A percentile compares a stretch with the other conserved stretches of the same genome.
phyloP scores from a whole-genome alignment of 2,113 vertebrate species.

The human region GRCh38 chr13:78055501-78056000 shows the following conservation, averaged over 20 bases:
- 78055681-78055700: background rate
- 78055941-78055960: background rate
- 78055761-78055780: no score
- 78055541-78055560: no score
- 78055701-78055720: background rate
- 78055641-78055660: background rate
- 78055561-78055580: no score
- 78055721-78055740: background rate
- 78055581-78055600: no score
- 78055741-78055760: background rate
- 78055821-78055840: no score
- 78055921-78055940: background rate
- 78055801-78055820: no score
- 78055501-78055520: no score
- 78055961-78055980: background rate
- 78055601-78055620: background rate
- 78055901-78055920: background rate
- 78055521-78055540: no score
- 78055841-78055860: no score
- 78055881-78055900: background rate
- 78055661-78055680: background rate
- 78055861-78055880: no score
- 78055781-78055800: no score
- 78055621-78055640: background rate
- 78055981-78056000: background rate